Percentiles rank a stretch among this genome's conserved stretches.
These are phyloP conservation scores for Helarctos malayanus DNA, from an alignment of 2,797 vertebrate species.

Conservation along the genomic window DNA sequence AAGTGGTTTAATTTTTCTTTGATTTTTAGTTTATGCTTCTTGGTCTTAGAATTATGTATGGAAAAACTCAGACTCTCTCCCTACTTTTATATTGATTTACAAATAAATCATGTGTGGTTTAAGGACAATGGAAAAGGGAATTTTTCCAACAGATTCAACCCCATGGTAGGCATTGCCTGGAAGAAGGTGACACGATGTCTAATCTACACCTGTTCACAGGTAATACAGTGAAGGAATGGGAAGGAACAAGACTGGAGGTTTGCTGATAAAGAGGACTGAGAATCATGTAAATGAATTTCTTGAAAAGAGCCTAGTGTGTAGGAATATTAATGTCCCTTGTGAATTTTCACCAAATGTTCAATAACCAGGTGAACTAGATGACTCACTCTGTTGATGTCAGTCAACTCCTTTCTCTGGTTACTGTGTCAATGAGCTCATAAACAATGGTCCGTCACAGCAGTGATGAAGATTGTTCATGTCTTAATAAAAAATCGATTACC, in stretches of 20 bases:
- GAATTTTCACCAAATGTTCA: constrained; percentile 37
- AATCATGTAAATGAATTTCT: neutral
- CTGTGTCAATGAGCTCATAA: neutral
- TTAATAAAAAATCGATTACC: constrained; percentile 19
- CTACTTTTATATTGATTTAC: constrained; percentile 27
- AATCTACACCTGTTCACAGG: neutral
- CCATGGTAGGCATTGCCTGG: neutral
- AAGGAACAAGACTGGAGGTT: neutral
- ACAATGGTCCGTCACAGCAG: neutral
- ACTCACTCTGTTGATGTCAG: neutral
- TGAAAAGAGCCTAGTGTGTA: neutral
- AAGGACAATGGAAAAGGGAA: neutral
- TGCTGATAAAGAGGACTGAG: neutral
- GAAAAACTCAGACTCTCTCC: neutral
- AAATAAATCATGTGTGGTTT: constrained; percentile 34
- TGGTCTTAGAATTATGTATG: constrained; percentile 55
- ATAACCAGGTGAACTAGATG: neutral
- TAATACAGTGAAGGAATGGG: neutral
- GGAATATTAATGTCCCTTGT: neutral
- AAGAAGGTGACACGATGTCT: neutral
- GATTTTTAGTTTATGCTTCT: constrained; percentile 58
- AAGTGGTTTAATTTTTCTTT: constrained; percentile 54
- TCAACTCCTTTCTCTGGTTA: neutral
- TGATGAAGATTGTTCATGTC: neutral
- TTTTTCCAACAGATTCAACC: neutral